phyloP scores from a whole-genome alignment of 2,888 invertebrate species.

The Lasioglossum pauxillum region DNA sequence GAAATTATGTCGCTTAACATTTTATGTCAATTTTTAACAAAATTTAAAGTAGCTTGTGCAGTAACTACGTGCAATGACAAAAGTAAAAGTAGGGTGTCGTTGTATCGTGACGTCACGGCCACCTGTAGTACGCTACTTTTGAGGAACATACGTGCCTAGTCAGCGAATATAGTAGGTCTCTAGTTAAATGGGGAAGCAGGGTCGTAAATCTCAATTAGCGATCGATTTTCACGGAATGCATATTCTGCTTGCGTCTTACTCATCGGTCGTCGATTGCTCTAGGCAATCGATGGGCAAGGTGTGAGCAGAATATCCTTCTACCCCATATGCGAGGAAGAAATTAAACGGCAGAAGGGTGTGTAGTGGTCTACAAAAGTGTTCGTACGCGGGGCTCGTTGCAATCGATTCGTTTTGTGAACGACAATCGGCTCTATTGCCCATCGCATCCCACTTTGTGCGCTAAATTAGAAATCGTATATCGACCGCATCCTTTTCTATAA shows the following conservation, averaged over 20 bases:
- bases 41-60: neutral
- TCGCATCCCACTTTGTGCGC: no score
- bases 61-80: neutral
- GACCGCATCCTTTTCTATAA: neutral
- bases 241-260: neutral
- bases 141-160: slow-evolving; percentile 9
- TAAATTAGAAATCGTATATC: neutral
- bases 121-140: slow-evolving; percentile 24
- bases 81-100: neutral
- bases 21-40: neutral
- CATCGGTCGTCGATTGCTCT: neutral
- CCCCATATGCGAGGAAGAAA: neutral
- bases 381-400: neutral
- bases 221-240: slow-evolving; percentile 3
- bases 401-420: neutral
- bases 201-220: slow-evolving; percentile 10
- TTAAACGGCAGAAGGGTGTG: neutral
- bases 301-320: neutral
- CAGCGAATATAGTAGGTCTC: neutral
- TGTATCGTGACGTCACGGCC: slow-evolving; percentile 7
- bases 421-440: neutral
- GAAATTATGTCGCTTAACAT: neutral
- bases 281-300: neutral
- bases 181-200: neutral
- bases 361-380: neutral